Percentiles rank a stretch among this genome's conserved stretches.
phyloP scores from a whole-genome alignment of 2,797 vertebrate species.

The Clamator glandarius region DNA sequence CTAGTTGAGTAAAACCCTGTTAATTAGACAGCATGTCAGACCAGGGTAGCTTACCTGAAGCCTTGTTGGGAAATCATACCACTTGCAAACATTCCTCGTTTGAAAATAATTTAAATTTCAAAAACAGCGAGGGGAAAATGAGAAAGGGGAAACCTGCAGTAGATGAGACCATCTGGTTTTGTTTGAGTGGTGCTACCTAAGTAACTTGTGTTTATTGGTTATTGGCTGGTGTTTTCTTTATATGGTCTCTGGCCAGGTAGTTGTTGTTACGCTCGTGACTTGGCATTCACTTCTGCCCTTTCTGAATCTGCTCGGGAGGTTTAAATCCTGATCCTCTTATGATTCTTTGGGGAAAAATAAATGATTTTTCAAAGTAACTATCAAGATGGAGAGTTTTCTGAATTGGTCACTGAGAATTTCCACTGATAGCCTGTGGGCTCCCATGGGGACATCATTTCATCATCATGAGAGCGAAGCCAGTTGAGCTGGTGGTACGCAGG shows the following conservation, averaged over 20 bases:
- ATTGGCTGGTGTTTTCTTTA: constrained; percentile 40
- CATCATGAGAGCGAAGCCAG: fast-evolving
- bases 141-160: not conserved
- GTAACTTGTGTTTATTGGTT: constrained; percentile 64
- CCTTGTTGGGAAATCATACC: not conserved
- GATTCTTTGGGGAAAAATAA: not conserved
- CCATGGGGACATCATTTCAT: not conserved
- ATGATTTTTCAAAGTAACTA: not conserved
- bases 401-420: not conserved
- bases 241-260: not conserved
- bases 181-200: constrained; percentile 59
- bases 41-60: not conserved
- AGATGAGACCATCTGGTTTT: constrained; percentile 58
- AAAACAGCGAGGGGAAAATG: not conserved
- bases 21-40: fast-evolving
- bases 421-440: not conserved
- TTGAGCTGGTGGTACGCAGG: fast-evolving
- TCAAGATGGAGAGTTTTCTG: not conserved
- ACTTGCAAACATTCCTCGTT: not conserved
- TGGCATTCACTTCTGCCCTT: not conserved
- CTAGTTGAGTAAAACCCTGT: not conserved
- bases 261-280: not conserved
- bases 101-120: not conserved
- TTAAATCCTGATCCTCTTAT: not conserved
- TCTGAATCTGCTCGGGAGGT: not conserved